Conservation (phyloP, 2,113 vertebrate genomes). For the Hemiscyllium ocellatum region DNA sequence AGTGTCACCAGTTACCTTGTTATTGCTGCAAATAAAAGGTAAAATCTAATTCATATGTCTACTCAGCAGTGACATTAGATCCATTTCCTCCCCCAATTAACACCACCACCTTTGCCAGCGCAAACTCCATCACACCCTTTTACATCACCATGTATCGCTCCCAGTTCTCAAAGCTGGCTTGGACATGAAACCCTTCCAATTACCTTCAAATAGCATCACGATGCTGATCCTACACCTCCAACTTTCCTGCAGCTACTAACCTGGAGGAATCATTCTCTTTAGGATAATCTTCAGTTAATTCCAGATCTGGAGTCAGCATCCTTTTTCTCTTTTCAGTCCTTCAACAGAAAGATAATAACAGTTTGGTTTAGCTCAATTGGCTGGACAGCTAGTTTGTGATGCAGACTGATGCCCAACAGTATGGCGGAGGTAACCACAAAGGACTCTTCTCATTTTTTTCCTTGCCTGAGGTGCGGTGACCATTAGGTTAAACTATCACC, state of each 20-base stretch:
- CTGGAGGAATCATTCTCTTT: constrained; percentile 97
- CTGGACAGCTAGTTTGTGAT: too few species aligned
- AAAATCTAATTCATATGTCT: not conserved
- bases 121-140: not conserved
- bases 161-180: not conserved
- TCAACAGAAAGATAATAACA: constrained; percentile 35
- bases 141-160: not conserved
- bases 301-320: constrained; percentile 65
- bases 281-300: constrained; percentile 88
- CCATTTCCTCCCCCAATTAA: not conserved
- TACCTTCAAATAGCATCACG: not conserved
- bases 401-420: too few species aligned
- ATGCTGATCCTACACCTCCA: not conserved
- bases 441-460: too few species aligned
- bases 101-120: not conserved
- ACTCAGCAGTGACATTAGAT: not conserved
- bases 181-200: not conserved
- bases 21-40: constrained; percentile 67
- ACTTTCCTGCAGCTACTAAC: constrained; percentile 49
- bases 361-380: too few species aligned
- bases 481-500: too few species aligned
- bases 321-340: constrained; percentile 88
- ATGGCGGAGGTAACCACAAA: too few species aligned
- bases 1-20: constrained; percentile 79
- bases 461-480: too few species aligned